Evolutionary conservation across 2,113 vertebrate species (phyloP), one percentile per base, ranked within the genome.

Genomic region (Monopterus albus): DNA sequence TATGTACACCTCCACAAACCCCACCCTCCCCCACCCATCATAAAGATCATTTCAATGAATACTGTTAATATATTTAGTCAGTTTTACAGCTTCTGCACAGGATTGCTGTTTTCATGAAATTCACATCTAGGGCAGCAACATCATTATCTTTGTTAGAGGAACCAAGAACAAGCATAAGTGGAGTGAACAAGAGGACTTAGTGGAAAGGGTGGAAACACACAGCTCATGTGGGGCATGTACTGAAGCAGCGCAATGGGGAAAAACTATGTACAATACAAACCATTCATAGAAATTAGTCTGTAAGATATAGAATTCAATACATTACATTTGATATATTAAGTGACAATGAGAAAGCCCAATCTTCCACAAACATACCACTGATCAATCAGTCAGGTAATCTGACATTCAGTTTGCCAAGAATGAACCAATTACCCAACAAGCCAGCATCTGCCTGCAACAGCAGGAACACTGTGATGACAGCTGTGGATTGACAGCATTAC

Each of bases 261-360:
- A 93, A 95, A 95, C 95, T 98, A 98, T 98, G 89, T 98, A 98
- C 96, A 98, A 95, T 97, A 97, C 96, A 97, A 98, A 98, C 94
- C 95, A 96, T 96, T 96, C 95, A 96, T 96, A 97, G 95, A 98
- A 98, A 97, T 96, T 95, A 96, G 94, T 94, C 94, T 93, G 95
- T 96, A 97, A 93, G 93, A 96, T 98, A 96, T 95, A 95, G 90
- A 95, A 94, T 95, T 96, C 92, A 94, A 94, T 96, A 97, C 96
- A 96, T 95, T 91, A 92, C 86, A 86, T 84, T 89, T 96, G 79
- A 93, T 93, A 94, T 95, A 94, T 93, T 94, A 95, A 95, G 94
- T 89, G 77, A 91, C 79, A 94, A 95, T 95, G 94, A 95, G 93
- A 92, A 93, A 94, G 91, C 93, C 95, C 93, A 92, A 90, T 92